Evolutionary conservation across 2,797 vertebrate species (phyloP), one percentile per base, ranked within the genome.

Genomic region (Scarus forsteni): DNA sequence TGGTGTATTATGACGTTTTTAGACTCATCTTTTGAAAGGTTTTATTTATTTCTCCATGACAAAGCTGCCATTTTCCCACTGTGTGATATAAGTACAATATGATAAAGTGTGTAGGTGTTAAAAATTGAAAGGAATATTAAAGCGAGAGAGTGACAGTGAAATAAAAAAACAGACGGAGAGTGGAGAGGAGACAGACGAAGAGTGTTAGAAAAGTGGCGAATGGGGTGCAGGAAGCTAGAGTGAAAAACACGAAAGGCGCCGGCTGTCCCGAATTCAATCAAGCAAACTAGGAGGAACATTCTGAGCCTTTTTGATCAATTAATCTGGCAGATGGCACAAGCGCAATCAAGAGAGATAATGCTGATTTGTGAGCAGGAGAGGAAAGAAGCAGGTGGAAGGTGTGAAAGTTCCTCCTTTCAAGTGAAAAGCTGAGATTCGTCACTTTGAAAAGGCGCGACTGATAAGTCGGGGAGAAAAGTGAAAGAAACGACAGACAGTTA

Each of bases 231-330:
- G 44, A 65, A 60, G 68, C 66, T 1, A 11, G 57, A 58, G 69
- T 48, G 50, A 69, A 64, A 67, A 79, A 65, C 57, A 16, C 7
- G 66, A 38, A 80, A 71, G 77, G 66, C 80, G 78, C 56, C 61
- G 53, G 77, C 83, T 92, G 87, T 87, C 88, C 84, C 70, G 58
- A 77, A 89, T 91, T 90, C 85, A 91, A 91, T 92, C 89, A 84
- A 58, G 72, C 83, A 75, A 85, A 87, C 81, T 84, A 79, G 66
- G 80, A 84, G 81, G 79, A 92, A 85, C 79, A 91, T 90, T 87
- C 85, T 0, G 35, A 54, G 79, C 43, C 87, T 92, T 93, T 93
- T 91, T 94, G 90, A 94, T 94, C 91, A 93, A 88, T 92, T 93
- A 86, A 89, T 91, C 81, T 66, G 79, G 86, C 91, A 93, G 88